A percentile compares a stretch with the other conserved stretches of the same genome.
These are phyloP conservation scores for Hiodon tergisus DNA, from an alignment of 2,113 vertebrate species.

Conservation along the genomic window DNA sequence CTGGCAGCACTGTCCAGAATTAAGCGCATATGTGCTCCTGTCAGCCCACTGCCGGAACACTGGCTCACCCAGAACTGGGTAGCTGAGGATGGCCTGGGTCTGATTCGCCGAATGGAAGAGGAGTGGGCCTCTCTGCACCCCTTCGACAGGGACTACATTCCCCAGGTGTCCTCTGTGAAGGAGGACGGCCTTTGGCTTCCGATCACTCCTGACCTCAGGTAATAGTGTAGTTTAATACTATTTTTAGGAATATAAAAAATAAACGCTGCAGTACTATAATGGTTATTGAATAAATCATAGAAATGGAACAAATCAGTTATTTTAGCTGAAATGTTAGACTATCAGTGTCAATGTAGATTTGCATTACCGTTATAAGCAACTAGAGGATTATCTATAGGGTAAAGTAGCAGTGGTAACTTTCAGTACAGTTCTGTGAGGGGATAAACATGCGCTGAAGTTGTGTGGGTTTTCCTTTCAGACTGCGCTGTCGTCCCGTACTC, in stretches of 20 bases:
- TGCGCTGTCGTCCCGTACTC: background rate
- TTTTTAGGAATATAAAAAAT: background rate
- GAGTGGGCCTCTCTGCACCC: constrained; percentile 28
- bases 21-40: constrained; percentile 40
- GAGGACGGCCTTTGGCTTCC: constrained; percentile 39
- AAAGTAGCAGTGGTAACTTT: too few relatives aligned
- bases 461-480: too few relatives aligned
- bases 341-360: too few relatives aligned
- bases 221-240: constrained; percentile 1
- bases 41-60: constrained; percentile 34
- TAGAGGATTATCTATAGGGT: too few relatives aligned
- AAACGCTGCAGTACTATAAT: background rate
- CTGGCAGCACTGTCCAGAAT: constrained; percentile 28
- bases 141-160: constrained; percentile 24
- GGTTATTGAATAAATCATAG: too few relatives aligned
- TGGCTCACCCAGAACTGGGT: constrained; percentile 48
- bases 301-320: too few relatives aligned
- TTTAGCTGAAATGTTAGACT: too few relatives aligned
- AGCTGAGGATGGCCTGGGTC: constrained; percentile 15
- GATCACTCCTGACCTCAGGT: constrained; percentile 48
- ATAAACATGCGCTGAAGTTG: too few relatives aligned
- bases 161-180: constrained; percentile 24
- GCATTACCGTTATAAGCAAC: too few relatives aligned
- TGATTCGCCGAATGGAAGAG: constrained; percentile 20
- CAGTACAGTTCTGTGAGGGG: too few relatives aligned